Conservation (phyloP, 2,888 invertebrate genomes). For the Protophormia terraenovae region DNA sequence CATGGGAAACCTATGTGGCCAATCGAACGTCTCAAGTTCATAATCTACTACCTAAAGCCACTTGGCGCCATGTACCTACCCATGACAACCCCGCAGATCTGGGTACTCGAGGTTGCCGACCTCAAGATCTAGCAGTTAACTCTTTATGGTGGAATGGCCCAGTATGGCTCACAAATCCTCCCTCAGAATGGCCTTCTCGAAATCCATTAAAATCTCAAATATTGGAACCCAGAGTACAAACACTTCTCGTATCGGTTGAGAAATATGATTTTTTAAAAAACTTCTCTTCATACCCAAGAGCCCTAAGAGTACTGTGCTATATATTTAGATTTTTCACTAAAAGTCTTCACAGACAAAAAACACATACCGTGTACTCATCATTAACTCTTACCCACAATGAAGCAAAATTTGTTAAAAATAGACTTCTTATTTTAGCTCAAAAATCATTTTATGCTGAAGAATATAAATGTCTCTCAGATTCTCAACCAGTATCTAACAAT, state of each 20-base stretch:
- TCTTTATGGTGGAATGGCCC: constrained; percentile 37
- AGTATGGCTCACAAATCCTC: background rate
- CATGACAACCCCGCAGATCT: constrained; percentile 38
- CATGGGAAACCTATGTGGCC: background rate
- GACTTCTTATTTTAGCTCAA: background rate
- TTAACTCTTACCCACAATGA: background rate
- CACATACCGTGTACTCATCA: background rate
- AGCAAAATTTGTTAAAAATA: background rate
- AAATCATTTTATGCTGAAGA: no score
- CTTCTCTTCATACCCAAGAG: constrained; percentile 7
- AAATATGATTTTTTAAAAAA: background rate
- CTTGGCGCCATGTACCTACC: constrained; percentile 19
- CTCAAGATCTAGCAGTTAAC: no score
- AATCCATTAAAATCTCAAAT: background rate
- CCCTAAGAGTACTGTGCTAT: constrained; percentile 14
- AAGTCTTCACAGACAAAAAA: no score
- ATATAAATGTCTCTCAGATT: background rate
- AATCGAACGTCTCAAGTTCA: background rate
- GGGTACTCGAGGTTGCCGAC: constrained; percentile 41
- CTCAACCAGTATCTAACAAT: background rate
- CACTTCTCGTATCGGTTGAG: no score
- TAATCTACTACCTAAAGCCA: background rate
- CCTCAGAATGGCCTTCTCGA: background rate
- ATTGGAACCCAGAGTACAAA: background rate
- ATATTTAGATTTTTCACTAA: constrained; percentile 8